Evolutionary conservation across 2,888 invertebrate species (phyloP), one percentile per base, ranked within the genome.

Genomic region (Acrobasis consociella): DNA sequence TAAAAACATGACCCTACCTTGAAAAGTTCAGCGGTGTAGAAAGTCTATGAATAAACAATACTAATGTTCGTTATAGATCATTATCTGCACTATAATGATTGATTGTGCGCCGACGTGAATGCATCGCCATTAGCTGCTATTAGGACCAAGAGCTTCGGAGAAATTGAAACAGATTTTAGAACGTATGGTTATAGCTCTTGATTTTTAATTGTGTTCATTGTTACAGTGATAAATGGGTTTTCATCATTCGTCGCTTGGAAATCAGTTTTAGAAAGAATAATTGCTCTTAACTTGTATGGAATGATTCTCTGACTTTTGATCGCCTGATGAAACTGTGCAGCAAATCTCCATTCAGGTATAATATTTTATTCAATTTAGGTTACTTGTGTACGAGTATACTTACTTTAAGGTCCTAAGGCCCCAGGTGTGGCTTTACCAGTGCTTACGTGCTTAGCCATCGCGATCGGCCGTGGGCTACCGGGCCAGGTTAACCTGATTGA

Each of bases 1-100:
- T 5, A 13, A 42, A 46, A 13, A n/a, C 31, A 13, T 16, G 17
- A 17, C 15, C 56, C 17, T n/a, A 58, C n/a, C 46, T 10, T 15
- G 10, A 49, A 55, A 58, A 49, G 49, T 31, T 58, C 15, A 49
- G 22, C 11, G 31, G 49, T 9, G 49, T 59, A 59, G 59, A 59
- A 50, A 59, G 59, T 50, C 10, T 38, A 38, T 37, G 49, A 31
- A 58, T 49, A 49, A 49, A 59, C 59, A 59, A 50, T 38, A 38
- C 49, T 59, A 59, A 59, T 59, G 59, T 16, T 50, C 59, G 49
- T 59, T 58, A 49, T 50, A 50, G 59, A 59, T 59, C 59, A 38
- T 38, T 59, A 59, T 59, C 59, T 16, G 37, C 16, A 10, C 38
- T 17, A 9, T 59, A 50, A 59, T 59, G 59, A 59, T 59, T 50